Evolutionary conservation across 2,888 invertebrate species (phyloP), one percentile per base, ranked within the genome.

Genomic region (Sphaerophoria taeniata): DNA sequence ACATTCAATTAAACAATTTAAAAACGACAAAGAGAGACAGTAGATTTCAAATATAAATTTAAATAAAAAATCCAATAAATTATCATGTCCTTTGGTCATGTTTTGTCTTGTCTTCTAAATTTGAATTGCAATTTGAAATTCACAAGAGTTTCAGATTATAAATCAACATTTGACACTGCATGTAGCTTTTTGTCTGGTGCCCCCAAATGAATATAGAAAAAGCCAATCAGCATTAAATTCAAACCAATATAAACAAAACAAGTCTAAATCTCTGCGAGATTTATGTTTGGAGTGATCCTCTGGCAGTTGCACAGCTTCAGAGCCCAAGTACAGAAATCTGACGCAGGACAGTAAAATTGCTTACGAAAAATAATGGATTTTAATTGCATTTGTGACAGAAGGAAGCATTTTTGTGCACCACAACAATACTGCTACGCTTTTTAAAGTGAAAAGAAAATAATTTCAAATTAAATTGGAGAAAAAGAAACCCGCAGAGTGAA

Each of bases 301-400:
- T 61, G 7, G 9, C 55, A 56, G 12, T 9, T 9, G 4, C 56
- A n/a, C n/a, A 36, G 9, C 14, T 3, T 39, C 39, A 14, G 14
- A 3, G 9, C 9, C n/a, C 31, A 45, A 0, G 9, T 0, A 11
- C 12, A 43, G 47, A 47, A 47, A 14, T 36, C 34, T 63, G 47
- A 65, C 11, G 11, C 6, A 65, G 36, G 36, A 43, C 65, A 49
- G 49, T 56, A 60, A 6, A 60, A 47, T 24, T 5, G 49, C 53
- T 47, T 34, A 3, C 6, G 4, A n/a, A 36, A 65, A 76, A 71
- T 71, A 77, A 76, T 67, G 67, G 77, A 72, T 60, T 72, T 72
- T 51, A 71, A 76, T 76, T 71, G 65, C 77, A 60, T 36, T 45
- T 71, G 53, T 33, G 53, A 63, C 24, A 58, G 47, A 33, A 51